Evolutionary conservation across 1,140 invertebrate genomes (phyloP).

Genomic region (Belonocnema kinseyi): DNA sequence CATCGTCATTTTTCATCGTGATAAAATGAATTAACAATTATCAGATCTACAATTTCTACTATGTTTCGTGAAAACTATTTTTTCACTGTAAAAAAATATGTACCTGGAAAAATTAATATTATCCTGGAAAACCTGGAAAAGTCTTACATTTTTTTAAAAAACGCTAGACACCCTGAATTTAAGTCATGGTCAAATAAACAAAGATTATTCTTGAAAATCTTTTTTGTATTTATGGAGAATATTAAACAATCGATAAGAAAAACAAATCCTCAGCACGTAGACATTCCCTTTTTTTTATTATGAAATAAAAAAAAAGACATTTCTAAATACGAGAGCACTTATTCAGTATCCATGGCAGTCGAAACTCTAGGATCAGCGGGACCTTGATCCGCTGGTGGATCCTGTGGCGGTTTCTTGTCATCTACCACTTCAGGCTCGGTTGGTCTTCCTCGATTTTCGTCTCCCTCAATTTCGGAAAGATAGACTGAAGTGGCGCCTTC

Average conservation of each 20-base stretch:
- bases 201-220: neutral
- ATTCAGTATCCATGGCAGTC: slow-evolving; percentile 80
- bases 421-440: slow-evolving; percentile 64
- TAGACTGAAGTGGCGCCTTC: slow-evolving; percentile 85
- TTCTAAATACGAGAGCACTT: slow-evolving; percentile 49
- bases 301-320: slow-evolving; percentile 52
- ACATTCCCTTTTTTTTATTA: slow-evolving; percentile 52
- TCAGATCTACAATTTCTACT: no score
- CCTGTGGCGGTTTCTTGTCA: slow-evolving; percentile 69
- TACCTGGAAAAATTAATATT: no score
- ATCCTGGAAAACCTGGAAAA: no score
- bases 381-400: slow-evolving; percentile 69
- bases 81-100: no score
- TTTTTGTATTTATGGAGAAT: neutral
- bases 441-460: slow-evolving; percentile 82
- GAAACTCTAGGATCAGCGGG: slow-evolving; percentile 73
- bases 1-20: no score
- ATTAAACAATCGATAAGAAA: neutral
- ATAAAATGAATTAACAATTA: no score
- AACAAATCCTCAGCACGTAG: neutral
- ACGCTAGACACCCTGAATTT: no score
- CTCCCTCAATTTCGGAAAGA: slow-evolving; percentile 83
- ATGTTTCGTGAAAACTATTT: no score
- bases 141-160: no score
- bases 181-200: neutral